Conservation (phyloP, 2,888 invertebrate genomes). For the Embidobia sp. region DNA sequence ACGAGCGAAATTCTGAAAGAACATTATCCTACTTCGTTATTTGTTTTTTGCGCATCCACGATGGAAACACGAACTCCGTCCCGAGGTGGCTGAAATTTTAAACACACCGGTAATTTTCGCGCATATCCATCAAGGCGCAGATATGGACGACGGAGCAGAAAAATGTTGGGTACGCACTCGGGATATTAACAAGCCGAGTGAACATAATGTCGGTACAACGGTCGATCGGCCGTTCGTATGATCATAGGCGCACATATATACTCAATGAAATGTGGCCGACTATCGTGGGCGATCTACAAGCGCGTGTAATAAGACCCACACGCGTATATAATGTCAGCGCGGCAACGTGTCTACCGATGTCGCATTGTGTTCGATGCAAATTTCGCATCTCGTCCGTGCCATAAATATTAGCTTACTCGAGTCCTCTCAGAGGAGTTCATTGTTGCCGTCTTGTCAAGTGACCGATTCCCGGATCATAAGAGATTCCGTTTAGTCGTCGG, state of each 20-base stretch:
- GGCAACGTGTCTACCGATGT: slow-evolving; percentile 63
- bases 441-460: slow-evolving; percentile 61
- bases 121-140: too few relatives aligned
- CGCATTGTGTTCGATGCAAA: slow-evolving; percentile 67
- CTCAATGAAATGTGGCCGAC: slow-evolving; percentile 49
- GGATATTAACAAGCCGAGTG: slow-evolving; percentile 20
- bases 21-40: too few relatives aligned
- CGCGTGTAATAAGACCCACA: slow-evolving; percentile 65
- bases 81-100: too few relatives aligned
- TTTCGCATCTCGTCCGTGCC: slow-evolving; percentile 62
- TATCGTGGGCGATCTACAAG: slow-evolving; percentile 67
- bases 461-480: slow-evolving; percentile 50
- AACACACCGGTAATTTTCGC: too few relatives aligned
- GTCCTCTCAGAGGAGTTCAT: slow-evolving; percentile 59
- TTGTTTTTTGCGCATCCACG: too few relatives aligned
- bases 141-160: too few relatives aligned
- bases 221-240: slow-evolving; percentile 38
- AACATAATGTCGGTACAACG: slow-evolving; percentile 44
- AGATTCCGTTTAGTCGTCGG: slow-evolving; percentile 44
- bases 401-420: slow-evolving; percentile 65
- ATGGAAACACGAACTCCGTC: too few relatives aligned
- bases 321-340: slow-evolving; percentile 63
- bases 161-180: too few relatives aligned
- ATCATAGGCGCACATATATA: slow-evolving; percentile 48
- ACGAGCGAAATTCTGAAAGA: too few relatives aligned